Evolutionary conservation across 2,797 vertebrate species (phyloP).

Genomic region (Spinus pinus): DNA sequence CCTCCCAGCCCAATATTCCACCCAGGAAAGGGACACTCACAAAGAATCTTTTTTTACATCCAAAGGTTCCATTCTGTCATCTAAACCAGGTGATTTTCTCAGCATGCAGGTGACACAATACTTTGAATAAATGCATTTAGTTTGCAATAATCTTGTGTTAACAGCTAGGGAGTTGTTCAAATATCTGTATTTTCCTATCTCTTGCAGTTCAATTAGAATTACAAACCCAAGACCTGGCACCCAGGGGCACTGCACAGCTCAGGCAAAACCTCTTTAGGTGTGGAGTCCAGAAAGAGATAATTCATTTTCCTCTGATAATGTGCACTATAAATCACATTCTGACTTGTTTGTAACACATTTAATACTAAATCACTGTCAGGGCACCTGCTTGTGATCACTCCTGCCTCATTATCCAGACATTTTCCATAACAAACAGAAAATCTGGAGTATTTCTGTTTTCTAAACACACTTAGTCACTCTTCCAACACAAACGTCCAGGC

Average conservation of each 20-base stretch:
- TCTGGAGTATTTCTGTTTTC: not conserved
- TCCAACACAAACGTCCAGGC: not conserved
- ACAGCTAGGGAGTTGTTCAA: not conserved
- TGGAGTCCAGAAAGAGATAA: not conserved
- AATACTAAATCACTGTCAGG: not conserved
- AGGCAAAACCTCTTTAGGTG: not conserved
- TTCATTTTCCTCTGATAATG: not conserved
- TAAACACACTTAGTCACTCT: not conserved
- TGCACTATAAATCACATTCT: not conserved
- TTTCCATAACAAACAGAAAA: not conserved
- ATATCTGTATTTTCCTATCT: not conserved
- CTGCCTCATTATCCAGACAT: not conserved
- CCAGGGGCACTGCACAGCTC: not conserved
- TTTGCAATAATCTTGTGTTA: not conserved
- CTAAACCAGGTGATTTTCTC: not conserved
- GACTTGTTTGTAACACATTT: not conserved
- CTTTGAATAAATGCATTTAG: not conserved
- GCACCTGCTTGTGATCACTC: not conserved
- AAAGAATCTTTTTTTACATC: not conserved
- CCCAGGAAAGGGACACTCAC: not conserved
- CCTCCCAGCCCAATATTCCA: not conserved
- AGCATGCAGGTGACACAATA: not conserved
- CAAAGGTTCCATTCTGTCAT: not conserved
- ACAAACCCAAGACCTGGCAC: not conserved
- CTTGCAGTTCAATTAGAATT: not conserved